phyloP scores from a whole-genome alignment of 1,140 invertebrate species.

The Carcinoscorpius rotundicauda region DNA sequence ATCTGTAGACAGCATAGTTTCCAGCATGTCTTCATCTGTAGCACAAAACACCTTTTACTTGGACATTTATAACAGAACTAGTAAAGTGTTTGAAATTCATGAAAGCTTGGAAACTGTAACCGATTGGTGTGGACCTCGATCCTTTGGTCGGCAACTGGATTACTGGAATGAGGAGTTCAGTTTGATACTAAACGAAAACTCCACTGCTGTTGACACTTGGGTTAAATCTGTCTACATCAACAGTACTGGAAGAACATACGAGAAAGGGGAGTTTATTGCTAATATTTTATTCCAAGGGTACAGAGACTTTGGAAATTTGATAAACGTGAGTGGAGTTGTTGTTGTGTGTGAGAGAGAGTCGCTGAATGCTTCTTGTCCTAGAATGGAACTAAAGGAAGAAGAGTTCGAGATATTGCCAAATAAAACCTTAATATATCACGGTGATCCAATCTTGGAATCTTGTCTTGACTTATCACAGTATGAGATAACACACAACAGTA shows the following conservation, averaged over 20 bases:
- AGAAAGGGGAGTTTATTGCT: conserved; percentile 15
- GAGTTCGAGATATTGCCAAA: conserved; percentile 13
- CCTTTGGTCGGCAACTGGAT: not conserved
- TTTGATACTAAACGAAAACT: conserved; percentile 11
- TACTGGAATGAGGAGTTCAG: conserved; percentile 21
- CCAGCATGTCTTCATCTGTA: conserved; percentile 11
- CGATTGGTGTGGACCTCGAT: conserved; percentile 15
- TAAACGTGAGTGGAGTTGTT: conserved; percentile 19
- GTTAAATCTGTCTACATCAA: conserved; percentile 18
- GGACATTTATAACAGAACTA: conserved; percentile 8
- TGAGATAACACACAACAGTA: conserved; percentile 11
- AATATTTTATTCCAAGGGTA: conserved; percentile 18
- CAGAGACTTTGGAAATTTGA: conserved; percentile 7
- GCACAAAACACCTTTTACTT: conserved; percentile 12
- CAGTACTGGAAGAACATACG: conserved; percentile 16
- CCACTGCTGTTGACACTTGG: not conserved
- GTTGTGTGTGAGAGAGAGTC: conserved; percentile 13
- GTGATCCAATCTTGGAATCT: not conserved
- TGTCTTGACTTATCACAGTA: conserved; percentile 3
- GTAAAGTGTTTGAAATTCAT: conserved; percentile 16
- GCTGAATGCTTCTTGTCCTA: conserved; percentile 9
- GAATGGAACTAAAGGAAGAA: conserved; percentile 10
- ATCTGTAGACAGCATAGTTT: conserved; percentile 16
- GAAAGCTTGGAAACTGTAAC: conserved; percentile 5
- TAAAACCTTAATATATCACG: conserved; percentile 4